A percentile compares a stretch with the other conserved stretches of the same genome.
Evolutionary conservation across 2,797 vertebrate genomes (phyloP).

Genomic region (Erithacus rubecula): DNA sequence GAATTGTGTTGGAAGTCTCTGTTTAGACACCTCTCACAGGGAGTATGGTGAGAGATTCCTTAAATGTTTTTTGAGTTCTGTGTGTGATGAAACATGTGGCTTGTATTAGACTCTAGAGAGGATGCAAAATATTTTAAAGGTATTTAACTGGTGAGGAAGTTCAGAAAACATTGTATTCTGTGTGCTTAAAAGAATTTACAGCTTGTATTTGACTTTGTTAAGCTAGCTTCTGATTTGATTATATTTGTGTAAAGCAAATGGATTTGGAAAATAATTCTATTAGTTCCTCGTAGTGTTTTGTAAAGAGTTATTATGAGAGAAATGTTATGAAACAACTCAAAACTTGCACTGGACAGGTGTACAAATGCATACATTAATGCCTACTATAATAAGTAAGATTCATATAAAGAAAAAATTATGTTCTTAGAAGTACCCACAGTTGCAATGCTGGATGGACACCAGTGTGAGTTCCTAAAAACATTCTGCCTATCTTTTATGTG

Average conservation of each 20-base stretch:
- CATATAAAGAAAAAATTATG: background rate
- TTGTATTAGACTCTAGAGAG: background rate
- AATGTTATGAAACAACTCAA: background rate
- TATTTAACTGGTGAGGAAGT: background rate
- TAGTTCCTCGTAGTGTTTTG: background rate
- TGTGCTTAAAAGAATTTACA: background rate
- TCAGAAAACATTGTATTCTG: background rate
- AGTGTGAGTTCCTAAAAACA: background rate
- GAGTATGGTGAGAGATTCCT: background rate
- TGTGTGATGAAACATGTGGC: background rate
- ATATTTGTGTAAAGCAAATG: background rate
- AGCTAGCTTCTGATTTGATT: background rate
- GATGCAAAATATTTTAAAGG: background rate
- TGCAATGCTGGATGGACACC: background rate
- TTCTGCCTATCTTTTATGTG: background rate
- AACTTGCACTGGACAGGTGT: background rate
- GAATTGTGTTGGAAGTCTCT: background rate
- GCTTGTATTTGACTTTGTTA: background rate
- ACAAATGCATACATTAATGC: background rate
- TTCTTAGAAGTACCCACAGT: background rate
- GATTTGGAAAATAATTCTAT: background rate
- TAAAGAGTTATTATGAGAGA: background rate
- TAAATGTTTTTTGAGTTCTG: background rate
- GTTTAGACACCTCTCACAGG: background rate
- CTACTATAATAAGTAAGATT: background rate